Conservation (phyloP, 2,113 vertebrate species). For the Symphodus melops region DNA sequence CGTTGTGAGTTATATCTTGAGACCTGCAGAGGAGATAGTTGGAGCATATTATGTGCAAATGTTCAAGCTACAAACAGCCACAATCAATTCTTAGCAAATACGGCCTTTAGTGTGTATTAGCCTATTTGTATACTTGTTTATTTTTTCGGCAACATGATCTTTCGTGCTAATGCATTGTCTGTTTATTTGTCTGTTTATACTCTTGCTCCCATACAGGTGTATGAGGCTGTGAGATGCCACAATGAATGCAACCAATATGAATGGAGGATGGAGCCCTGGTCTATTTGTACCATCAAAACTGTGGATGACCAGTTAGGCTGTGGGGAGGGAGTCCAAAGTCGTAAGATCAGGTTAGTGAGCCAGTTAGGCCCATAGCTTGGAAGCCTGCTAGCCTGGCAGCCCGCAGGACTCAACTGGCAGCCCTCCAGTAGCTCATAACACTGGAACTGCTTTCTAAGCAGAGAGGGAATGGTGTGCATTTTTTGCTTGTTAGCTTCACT, state of each 20-base stretch:
- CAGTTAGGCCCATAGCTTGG: constrained; percentile 25
- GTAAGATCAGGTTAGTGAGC: constrained; percentile 90
- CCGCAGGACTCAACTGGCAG: constrained; percentile 32
- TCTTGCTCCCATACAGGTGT: constrained; percentile 84
- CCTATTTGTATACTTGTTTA: no score
- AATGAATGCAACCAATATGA: constrained; percentile 88
- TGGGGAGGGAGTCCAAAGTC: constrained; percentile 92
- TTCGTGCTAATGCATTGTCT: constrained; percentile 7
- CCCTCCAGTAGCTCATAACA: constrained; percentile 4
- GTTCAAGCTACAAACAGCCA: no score
- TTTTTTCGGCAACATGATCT: no score
- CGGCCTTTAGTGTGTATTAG: no score
- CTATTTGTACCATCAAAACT: constrained; percentile 91
- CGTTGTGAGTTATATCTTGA: no score
- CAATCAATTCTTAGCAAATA: no score
- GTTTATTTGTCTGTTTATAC: constrained; percentile 6
- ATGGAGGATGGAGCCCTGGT: constrained; percentile 93
- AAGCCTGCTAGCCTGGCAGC: constrained; percentile 7
- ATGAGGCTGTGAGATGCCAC: constrained; percentile 92
- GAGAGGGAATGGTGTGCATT: constrained; percentile 30
- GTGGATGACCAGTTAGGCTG: constrained; percentile 89
- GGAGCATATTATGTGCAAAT: no score
- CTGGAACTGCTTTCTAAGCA: constrained; percentile 15
- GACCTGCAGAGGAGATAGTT: no score
- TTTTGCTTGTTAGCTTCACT: constrained; percentile 7